phyloP scores from a whole-genome alignment of 2,888 invertebrate species.

The Latrodectus elegans region DNA sequence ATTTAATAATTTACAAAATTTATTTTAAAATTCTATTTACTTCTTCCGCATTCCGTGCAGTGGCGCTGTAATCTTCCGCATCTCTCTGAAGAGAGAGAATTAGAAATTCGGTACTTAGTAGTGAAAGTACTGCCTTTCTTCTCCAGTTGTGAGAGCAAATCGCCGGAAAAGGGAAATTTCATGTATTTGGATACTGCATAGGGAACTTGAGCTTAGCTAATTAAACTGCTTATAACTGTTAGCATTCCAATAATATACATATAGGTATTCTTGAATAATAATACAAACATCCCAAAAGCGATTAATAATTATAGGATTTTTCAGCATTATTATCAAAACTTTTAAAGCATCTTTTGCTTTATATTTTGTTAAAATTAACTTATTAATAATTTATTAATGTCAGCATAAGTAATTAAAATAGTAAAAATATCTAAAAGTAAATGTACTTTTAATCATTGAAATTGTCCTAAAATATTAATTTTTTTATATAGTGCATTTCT shows the following conservation, averaged over 20 bases:
- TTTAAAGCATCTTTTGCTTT: too few relatives aligned
- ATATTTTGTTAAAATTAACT: too few relatives aligned
- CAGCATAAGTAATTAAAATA: too few relatives aligned
- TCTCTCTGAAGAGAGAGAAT: constrained; percentile 9
- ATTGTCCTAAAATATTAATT: too few relatives aligned
- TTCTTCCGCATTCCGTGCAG: constrained; percentile 27
- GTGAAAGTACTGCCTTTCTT: constrained; percentile 17
- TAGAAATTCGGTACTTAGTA: constrained; percentile 21
- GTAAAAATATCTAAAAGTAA: too few relatives aligned
- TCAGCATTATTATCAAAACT: too few relatives aligned
- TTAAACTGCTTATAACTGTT: not conserved
- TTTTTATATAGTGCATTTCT: too few relatives aligned
- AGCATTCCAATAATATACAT: not conserved
- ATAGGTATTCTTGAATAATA: not conserved
- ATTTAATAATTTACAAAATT: too few relatives aligned
- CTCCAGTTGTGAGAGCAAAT: not conserved
- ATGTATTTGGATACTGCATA: not conserved
- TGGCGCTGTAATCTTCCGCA: constrained; percentile 27
- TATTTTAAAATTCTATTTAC: too few relatives aligned
- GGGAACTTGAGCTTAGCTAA: not conserved
- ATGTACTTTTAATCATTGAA: too few relatives aligned
- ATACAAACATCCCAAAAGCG: not conserved
- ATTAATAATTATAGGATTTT: not conserved
- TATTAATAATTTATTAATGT: too few relatives aligned
- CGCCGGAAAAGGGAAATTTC: not conserved